A percentile compares a stretch with the other conserved stretches of the same genome.
These are phyloP conservation scores for Strix aluco DNA, from an alignment of 2,113 vertebrate species.

Conservation along the genomic window DNA sequence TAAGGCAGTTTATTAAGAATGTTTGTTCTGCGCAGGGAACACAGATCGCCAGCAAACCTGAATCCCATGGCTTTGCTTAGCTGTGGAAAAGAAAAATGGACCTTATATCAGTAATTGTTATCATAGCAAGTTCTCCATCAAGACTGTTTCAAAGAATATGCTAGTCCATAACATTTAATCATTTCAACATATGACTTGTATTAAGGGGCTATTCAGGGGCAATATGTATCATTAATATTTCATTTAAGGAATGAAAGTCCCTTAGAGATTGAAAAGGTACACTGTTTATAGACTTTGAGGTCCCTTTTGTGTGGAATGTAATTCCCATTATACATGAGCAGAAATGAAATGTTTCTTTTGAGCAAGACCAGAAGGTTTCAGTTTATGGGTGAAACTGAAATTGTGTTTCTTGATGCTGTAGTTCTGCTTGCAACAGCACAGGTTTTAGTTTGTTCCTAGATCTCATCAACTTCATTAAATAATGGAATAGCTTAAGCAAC, in stretches of 20 bases:
- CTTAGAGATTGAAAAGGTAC: constrained; percentile 71
- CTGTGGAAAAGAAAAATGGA: constrained; percentile 56
- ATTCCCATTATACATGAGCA: constrained; percentile 66
- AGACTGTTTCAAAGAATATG: constrained; percentile 52
- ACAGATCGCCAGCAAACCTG: constrained; percentile 52
- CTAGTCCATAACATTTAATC: constrained; percentile 63
- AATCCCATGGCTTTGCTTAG: constrained; percentile 61
- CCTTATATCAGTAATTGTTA: constrained; percentile 57
- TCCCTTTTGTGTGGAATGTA: constrained; percentile 59
- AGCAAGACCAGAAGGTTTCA: constrained; percentile 62
- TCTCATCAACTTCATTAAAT: constrained; percentile 9
- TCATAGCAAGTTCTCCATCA: constrained; percentile 59
- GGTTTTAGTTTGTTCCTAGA: constrained; percentile 48
- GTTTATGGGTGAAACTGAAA: constrained; percentile 52
- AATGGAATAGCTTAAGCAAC: constrained; percentile 32
- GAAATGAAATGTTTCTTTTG: constrained; percentile 53
- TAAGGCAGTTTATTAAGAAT: constrained; percentile 40
- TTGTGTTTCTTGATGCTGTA: constrained; percentile 57
- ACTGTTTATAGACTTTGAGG: constrained; percentile 67
- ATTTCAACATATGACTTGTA: constrained; percentile 70
- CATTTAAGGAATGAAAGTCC: constrained; percentile 69
- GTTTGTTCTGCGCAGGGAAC: constrained; percentile 41
- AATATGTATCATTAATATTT: constrained; percentile 67
- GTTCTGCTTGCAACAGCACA: constrained; percentile 23
- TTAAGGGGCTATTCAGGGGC: constrained; percentile 69